These are phyloP conservation scores for Drosophila truncata DNA, from an alignment of 1,140 invertebrate genomes.

Conservation along the genomic window DNA sequence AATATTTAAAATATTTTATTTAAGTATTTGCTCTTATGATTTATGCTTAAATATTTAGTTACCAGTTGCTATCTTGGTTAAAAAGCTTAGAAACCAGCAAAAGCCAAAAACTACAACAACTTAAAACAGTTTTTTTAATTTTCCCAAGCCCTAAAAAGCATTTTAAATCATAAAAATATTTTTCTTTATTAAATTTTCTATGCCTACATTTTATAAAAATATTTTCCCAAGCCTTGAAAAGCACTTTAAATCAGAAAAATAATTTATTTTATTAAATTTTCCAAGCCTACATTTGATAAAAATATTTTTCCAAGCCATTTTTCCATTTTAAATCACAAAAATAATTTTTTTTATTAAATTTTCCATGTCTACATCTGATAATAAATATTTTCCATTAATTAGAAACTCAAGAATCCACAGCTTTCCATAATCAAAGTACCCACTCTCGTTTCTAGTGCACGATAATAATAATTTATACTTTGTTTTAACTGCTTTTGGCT, in stretches of 20 bases:
- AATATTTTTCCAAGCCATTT: background rate
- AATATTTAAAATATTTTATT: background rate
- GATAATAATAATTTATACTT: conserved; percentile 42
- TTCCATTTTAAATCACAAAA: background rate
- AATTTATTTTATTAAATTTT: too few relatives aligned
- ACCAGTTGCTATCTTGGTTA: background rate
- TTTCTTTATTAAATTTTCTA: background rate
- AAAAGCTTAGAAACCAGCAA: background rate
- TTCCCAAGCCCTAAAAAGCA: background rate
- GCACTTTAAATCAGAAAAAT: too few relatives aligned
- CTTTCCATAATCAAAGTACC: background rate
- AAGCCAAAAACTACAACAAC: too few relatives aligned
- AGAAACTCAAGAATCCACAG: background rate
- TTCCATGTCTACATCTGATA: too few relatives aligned
- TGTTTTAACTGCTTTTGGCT: conserved; percentile 52
- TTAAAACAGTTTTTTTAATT: too few relatives aligned
- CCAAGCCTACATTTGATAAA: background rate
- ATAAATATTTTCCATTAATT: background rate
- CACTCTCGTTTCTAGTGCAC: background rate
- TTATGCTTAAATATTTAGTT: background rate
- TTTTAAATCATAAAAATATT: background rate
- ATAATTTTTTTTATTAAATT: too few relatives aligned
- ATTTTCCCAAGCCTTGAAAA: too few relatives aligned
- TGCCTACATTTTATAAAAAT: background rate
- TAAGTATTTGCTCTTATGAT: background rate